phyloP scores from a whole-genome alignment of 2,797 vertebrate genomes.

The Taeniopygia guttata region DNA sequence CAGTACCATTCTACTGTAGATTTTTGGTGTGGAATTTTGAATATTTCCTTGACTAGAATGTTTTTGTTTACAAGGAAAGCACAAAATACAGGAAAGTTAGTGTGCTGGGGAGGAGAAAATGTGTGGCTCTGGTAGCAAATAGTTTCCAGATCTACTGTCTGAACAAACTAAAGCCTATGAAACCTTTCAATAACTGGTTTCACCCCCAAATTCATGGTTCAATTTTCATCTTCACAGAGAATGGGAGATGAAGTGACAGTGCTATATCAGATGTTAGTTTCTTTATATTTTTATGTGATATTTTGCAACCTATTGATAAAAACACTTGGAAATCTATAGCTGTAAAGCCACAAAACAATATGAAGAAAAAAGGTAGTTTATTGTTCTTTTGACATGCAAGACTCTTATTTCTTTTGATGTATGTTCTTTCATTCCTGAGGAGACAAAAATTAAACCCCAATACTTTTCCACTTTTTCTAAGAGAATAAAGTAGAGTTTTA shows the following conservation, averaged over 20 bases:
- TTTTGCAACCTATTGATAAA: not conserved
- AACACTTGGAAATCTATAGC: not conserved
- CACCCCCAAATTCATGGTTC: not conserved
- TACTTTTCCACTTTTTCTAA: not conserved
- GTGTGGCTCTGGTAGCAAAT: not conserved
- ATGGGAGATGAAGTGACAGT: not conserved
- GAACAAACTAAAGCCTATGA: not conserved
- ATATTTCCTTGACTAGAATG: not conserved
- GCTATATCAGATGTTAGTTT: not conserved
- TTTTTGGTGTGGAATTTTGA: not conserved
- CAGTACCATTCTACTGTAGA: not conserved
- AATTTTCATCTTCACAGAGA: not conserved
- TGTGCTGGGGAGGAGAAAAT: not conserved
- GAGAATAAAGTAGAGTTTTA: not conserved
- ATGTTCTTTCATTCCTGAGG: not conserved
- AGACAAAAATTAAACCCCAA: not conserved
- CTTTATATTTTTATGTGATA: not conserved
- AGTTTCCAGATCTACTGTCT: not conserved
- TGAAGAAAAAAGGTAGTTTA: not conserved
- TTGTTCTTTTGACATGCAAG: not conserved
- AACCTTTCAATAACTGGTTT: not conserved
- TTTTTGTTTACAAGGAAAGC: not conserved
- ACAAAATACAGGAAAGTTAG: not conserved
- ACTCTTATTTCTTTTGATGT: not conserved
- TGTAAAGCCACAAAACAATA: not conserved